Conservation (phyloP, 2,888 invertebrate genomes). For the Athetis lepigone region DNA sequence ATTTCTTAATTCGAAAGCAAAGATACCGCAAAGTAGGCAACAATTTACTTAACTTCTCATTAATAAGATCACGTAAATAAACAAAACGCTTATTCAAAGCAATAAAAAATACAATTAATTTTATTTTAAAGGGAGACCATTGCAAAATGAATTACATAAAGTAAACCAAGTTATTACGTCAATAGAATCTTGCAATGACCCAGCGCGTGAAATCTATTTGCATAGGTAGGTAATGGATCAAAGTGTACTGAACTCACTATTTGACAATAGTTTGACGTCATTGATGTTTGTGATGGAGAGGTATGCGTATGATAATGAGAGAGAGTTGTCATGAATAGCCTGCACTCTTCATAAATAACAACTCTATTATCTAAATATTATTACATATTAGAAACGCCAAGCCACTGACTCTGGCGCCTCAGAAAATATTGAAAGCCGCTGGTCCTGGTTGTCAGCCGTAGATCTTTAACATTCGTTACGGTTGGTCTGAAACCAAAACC, state of each 20-base stretch:
- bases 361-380: slow-evolving; percentile 7
- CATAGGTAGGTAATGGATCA: slow-evolving; percentile 1
- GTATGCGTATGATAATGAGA: slow-evolving; percentile 27
- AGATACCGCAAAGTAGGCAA: not conserved
- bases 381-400: too few species aligned
- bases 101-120: not conserved
- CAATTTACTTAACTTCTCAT: not conserved
- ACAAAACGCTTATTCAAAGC: not conserved
- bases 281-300: slow-evolving; percentile 21
- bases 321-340: slow-evolving; percentile 28
- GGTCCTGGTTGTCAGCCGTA: too few species aligned
- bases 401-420: too few species aligned
- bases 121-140: slow-evolving; percentile 4
- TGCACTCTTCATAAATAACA: not conserved
- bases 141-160: slow-evolving; percentile 37
- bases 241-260: slow-evolving; percentile 12
- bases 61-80: not conserved
- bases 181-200: slow-evolving; percentile 10
- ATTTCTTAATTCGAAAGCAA: not conserved
- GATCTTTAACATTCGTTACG: too few species aligned
- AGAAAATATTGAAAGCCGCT: too few species aligned
- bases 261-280: slow-evolving; percentile 4
- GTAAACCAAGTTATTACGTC: slow-evolving; percentile 17
- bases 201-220: slow-evolving; percentile 18
- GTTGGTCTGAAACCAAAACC: too few species aligned